Conservation (phyloP, 2,888 invertebrate genomes). For the Tortrix viridana region DNA sequence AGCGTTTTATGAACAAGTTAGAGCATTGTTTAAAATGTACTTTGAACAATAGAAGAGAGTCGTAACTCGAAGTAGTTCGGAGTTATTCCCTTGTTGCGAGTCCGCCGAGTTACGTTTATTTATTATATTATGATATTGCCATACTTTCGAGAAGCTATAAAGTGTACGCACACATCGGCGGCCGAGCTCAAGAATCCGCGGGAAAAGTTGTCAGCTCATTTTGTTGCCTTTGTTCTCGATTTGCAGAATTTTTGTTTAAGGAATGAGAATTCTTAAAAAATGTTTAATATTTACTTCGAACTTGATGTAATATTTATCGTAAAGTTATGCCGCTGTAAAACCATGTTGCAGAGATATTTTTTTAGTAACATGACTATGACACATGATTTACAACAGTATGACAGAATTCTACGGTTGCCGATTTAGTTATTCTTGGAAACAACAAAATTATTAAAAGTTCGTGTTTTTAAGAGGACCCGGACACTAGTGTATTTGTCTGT, state of each 20-base stretch:
- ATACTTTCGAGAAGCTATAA: constrained; percentile 16
- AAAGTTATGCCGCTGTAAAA: no score
- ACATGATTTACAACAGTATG: no score
- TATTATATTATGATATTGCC: constrained; percentile 25
- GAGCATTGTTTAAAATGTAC: constrained; percentile 21
- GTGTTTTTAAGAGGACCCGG: no score
- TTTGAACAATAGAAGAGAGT: constrained; percentile 21
- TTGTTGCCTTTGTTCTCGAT: constrained; percentile 20
- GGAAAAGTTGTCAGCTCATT: constrained; percentile 22
- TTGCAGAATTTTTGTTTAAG: background rate
- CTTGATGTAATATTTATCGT: no score
- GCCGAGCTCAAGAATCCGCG: constrained; percentile 18
- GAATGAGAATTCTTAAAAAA: no score
- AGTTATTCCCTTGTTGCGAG: constrained; percentile 16
- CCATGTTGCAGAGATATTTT: no score
- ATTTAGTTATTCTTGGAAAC: no score
- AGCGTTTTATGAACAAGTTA: constrained; percentile 12
- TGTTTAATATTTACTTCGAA: no score
- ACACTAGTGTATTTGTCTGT: no score
- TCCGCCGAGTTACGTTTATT: constrained; percentile 15
- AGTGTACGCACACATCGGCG: constrained; percentile 11
- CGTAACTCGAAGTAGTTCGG: constrained; percentile 15
- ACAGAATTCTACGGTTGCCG: no score
- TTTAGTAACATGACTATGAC: no score
- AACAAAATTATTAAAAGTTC: no score